These are phyloP conservation scores for Psococerastis gibbosa DNA, from an alignment of 2,888 invertebrate species.

Conservation along the genomic window DNA sequence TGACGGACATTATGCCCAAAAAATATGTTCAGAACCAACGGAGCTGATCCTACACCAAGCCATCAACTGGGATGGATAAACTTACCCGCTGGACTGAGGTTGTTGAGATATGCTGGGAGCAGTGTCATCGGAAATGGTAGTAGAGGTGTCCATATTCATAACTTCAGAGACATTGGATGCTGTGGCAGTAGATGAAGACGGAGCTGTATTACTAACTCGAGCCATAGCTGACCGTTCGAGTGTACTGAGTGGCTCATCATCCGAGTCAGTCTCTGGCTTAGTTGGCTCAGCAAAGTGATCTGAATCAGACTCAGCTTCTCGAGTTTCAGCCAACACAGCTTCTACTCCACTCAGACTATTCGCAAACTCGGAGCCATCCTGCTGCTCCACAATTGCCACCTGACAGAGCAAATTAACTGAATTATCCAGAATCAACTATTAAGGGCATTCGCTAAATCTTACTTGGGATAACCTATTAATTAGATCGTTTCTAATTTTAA, in stretches of 20 bases:
- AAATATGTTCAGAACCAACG: no score
- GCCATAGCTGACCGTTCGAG: constrained; percentile 2
- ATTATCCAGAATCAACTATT: no score
- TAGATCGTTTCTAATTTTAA: background rate
- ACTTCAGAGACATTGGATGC: background rate
- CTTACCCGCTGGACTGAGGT: background rate
- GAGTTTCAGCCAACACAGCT: constrained; percentile 13
- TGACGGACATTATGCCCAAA: no score
- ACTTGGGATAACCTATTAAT: no score
- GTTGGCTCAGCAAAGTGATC: constrained; percentile 12
- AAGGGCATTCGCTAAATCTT: no score
- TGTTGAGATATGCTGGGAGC: no score
- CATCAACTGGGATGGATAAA: background rate
- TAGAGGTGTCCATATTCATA: no score
- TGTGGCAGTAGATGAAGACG: background rate
- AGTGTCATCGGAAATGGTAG: no score
- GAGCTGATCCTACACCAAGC: background rate
- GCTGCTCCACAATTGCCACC: constrained; percentile 14
- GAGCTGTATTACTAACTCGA: background rate
- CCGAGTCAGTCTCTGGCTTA: constrained; percentile 14
- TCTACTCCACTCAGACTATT: constrained; percentile 15
- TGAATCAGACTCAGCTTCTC: constrained; percentile 14
- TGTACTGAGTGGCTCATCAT: constrained; percentile 6
- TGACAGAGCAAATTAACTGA: no score
- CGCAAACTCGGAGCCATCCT: constrained; percentile 13